Evolutionary conservation across 2,888 invertebrate genomes (phyloP).

Genomic region (Gnatocerus cornutus): DNA sequence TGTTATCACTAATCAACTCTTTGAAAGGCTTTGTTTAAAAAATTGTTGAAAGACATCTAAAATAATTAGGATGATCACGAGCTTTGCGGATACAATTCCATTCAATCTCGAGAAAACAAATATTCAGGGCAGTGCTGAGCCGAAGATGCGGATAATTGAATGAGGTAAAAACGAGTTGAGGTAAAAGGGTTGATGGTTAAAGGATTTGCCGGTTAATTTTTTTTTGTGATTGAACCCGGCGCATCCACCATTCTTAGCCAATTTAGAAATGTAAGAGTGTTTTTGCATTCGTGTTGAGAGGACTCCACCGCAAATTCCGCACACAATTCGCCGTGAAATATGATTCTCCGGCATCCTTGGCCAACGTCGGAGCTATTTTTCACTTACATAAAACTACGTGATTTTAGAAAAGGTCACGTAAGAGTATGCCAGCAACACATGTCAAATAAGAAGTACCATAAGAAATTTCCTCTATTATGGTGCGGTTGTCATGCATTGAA

Average conservation of each 20-base stretch:
- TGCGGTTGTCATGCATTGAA: constrained; percentile 11
- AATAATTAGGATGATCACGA: constrained; percentile 36
- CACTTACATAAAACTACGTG: constrained; percentile 39
- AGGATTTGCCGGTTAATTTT: no score
- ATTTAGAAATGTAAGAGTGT: no score
- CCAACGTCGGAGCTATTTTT: constrained; percentile 32
- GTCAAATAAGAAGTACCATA: constrained; percentile 27
- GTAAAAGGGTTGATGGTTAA: no score
- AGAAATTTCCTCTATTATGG: constrained; percentile 9
- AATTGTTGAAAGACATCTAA: constrained; percentile 23
- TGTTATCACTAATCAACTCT: constrained; percentile 31
- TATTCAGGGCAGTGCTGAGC: constrained; percentile 8
- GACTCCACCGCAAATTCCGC: constrained; percentile 8
- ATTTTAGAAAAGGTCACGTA: constrained; percentile 34
- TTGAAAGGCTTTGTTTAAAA: constrained; percentile 31
- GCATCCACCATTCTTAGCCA: no score
- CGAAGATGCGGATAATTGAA: constrained; percentile 6
- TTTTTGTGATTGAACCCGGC: no score
- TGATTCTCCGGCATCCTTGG: constrained; percentile 17
- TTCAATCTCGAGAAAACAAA: constrained; percentile 32
- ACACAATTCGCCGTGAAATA: constrained; percentile 29
- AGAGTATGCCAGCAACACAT: constrained; percentile 30
- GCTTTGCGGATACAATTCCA: constrained; percentile 21
- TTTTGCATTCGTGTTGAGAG: not conserved
- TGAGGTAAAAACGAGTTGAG: not conserved